Conservation (phyloP, 2,113 vertebrate species). For the Butastur rufipennis region DNA sequence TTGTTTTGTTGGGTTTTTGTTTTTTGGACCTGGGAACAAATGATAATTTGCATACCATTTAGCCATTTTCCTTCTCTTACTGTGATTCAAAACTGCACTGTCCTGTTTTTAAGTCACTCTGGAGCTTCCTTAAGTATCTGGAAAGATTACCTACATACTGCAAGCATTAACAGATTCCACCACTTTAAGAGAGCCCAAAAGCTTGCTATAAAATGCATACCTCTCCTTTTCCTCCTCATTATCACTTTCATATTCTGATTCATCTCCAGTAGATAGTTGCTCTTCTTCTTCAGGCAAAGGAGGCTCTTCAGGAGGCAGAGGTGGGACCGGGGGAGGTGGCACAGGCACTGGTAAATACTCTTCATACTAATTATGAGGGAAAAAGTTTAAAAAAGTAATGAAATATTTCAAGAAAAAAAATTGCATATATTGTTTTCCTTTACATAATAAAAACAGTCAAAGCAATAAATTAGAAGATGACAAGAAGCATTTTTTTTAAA, state of each 20-base stretch:
- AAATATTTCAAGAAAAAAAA: background rate
- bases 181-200: background rate
- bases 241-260: slow-evolving; percentile 94
- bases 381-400: background rate
- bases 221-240: slow-evolving; percentile 92
- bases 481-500: background rate
- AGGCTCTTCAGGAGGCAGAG: slow-evolving; percentile 86
- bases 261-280: slow-evolving; percentile 77
- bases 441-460: background rate
- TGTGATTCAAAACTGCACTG: background rate
- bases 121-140: background rate
- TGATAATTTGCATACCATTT: background rate
- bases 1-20: background rate
- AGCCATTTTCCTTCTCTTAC: background rate
- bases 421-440: fast-evolving
- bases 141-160: background rate
- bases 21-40: background rate
- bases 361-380: slow-evolving; percentile 77
- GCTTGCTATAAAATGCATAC: slow-evolving; percentile 53
- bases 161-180: background rate
- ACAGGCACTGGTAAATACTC: slow-evolving; percentile 73
- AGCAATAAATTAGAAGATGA: background rate
- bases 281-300: slow-evolving; percentile 87
- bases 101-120: background rate
- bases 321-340: slow-evolving; percentile 82